These are phyloP conservation scores for Brotula barbata DNA, from an alignment of 2,797 vertebrate genomes.

Conservation along the genomic window DNA sequence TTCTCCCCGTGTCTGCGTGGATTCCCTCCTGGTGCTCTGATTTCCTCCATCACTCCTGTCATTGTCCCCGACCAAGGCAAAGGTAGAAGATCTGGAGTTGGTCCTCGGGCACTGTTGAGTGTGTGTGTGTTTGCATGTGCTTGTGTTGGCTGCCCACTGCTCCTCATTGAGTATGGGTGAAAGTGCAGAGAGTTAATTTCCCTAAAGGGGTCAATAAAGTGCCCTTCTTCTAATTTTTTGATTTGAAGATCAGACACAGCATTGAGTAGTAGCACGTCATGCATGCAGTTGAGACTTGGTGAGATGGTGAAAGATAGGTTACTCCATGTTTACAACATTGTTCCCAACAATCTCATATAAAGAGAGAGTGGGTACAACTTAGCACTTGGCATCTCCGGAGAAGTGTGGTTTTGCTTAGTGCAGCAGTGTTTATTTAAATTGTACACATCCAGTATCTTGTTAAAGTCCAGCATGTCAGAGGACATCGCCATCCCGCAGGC, in stretches of 20 bases:
- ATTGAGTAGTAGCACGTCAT: constrained; percentile 14
- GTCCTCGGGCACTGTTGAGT: too few relatives aligned
- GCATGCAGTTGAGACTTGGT: background rate
- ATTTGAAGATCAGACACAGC: background rate
- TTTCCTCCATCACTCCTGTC: too few relatives aligned
- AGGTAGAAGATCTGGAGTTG: too few relatives aligned
- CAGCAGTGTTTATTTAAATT: constrained; percentile 18
- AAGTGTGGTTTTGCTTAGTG: constrained; percentile 5
- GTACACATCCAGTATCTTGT: constrained; percentile 13
- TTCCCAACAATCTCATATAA: constrained; percentile 5
- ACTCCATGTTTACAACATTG: constrained; percentile 16
- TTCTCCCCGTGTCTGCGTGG: too few relatives aligned
- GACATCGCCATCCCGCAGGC: constrained; percentile 8
- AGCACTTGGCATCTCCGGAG: background rate
- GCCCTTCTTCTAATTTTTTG: background rate
- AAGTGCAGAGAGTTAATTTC: too few relatives aligned
- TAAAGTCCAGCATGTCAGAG: constrained; percentile 18
- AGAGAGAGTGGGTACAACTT: background rate
- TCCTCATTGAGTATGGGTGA: too few relatives aligned
- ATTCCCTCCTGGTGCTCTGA: too few relatives aligned
- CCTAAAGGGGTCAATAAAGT: too few relatives aligned
- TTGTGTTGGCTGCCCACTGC: too few relatives aligned
- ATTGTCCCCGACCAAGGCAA: too few relatives aligned
- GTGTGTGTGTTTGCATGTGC: too few relatives aligned
- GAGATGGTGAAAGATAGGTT: constrained; percentile 8